Evolutionary conservation across 2,113 vertebrate genomes (phyloP).

Genomic region (Forbesichthys papilliferus): DNA sequence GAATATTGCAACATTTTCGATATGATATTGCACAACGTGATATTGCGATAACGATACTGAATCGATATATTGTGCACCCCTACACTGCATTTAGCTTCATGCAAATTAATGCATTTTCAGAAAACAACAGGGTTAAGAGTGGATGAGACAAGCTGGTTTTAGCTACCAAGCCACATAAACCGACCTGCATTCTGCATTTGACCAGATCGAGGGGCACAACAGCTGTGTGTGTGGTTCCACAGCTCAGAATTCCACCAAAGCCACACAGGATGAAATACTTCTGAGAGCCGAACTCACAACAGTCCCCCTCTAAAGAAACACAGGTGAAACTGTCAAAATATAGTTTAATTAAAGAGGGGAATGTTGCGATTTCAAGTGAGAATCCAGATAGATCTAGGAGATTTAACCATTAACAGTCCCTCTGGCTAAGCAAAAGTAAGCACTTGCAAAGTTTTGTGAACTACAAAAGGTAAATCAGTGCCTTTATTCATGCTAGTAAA

Average conservation of each 20-base stretch:
- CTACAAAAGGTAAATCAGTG: no score
- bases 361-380: background rate
- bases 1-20: no score
- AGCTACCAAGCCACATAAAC: slow-evolving; percentile 71
- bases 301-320: slow-evolving; percentile 84
- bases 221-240: slow-evolving; percentile 95
- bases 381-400: no score
- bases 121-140: slow-evolving; percentile 1
- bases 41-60: no score
- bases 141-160: slow-evolving; percentile 1
- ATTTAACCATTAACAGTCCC: no score
- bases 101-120: slow-evolving; percentile 34
- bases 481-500: no score
- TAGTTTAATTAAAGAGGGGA: background rate
- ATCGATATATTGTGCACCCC: no score
- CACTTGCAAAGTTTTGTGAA: no score
- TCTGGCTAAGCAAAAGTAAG: no score
- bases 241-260: slow-evolving; percentile 98
- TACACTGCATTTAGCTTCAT: slow-evolving; percentile 31
- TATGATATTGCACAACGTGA: no score
- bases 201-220: slow-evolving; percentile 98
- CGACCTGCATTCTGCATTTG: slow-evolving; percentile 98
- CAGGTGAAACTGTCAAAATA: slow-evolving; percentile 30
- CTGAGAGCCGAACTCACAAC: slow-evolving; percentile 94
- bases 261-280: slow-evolving; percentile 98